Conservation (phyloP, 2,797 vertebrate genomes). For the Chloroceryle amazona region DNA sequence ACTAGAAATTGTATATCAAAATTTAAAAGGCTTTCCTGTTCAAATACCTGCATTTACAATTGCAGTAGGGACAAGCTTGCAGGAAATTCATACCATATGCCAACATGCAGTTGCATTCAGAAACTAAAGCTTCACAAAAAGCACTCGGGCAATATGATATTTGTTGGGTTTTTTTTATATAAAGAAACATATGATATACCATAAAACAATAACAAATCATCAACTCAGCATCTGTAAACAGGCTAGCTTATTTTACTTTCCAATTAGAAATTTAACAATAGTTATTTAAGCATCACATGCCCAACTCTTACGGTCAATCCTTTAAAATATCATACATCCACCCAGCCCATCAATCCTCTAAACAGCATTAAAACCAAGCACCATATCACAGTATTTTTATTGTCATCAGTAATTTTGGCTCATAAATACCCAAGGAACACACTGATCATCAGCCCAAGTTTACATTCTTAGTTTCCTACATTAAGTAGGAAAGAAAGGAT, state of each 20-base stretch:
- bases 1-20: not conserved
- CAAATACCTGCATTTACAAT: not conserved
- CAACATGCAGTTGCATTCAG: not conserved
- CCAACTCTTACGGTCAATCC: not conserved
- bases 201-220: not conserved
- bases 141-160: not conserved
- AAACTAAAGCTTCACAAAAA: not conserved
- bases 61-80: not conserved
- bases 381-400: not conserved
- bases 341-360: not conserved
- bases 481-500: not conserved
- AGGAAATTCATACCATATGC: not conserved
- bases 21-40: not conserved
- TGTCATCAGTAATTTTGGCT: not conserved
- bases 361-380: not conserved
- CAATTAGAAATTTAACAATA: not conserved
- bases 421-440: not conserved
- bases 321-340: not conserved
- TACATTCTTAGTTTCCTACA: not conserved
- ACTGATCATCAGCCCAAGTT: not conserved
- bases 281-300: not conserved
- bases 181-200: not conserved
- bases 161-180: no score
- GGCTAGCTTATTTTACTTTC: not conserved
- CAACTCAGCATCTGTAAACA: not conserved